phyloP scores from a whole-genome alignment of 2,888 invertebrate genomes.

The Terebella lapidaria region DNA sequence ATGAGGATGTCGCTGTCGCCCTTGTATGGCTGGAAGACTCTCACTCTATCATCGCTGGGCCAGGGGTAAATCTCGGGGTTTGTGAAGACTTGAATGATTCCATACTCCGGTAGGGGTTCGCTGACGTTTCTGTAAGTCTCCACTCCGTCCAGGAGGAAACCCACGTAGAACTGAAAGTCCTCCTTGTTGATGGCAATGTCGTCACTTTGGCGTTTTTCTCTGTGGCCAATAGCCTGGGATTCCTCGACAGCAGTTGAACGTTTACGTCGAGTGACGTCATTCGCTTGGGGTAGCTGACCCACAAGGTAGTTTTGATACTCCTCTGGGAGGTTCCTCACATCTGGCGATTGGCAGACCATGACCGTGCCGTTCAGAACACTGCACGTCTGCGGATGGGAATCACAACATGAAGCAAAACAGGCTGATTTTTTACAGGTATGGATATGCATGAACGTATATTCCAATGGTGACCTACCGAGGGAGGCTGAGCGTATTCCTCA shows the following conservation, averaged over 20 bases:
- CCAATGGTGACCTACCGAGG: neutral
- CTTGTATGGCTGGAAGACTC: neutral
- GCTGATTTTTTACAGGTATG: neutral
- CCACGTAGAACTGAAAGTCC: constrained; percentile 1
- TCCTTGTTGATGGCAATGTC: neutral
- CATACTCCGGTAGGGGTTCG: neutral
- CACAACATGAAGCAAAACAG: neutral
- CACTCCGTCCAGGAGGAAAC: constrained; percentile 2
- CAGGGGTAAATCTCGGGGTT: neutral
- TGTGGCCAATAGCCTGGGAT: neutral
- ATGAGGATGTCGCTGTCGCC: neutral
- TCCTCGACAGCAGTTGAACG: too few species aligned
- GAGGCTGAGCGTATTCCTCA: neutral
- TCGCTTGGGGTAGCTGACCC: too few species aligned
- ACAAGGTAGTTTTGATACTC: neutral
- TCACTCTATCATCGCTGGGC: neutral
- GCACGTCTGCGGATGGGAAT: neutral
- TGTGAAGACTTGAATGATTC: neutral
- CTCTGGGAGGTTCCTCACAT: neutral
- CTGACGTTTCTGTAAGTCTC: neutral
- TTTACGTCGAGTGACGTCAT: neutral
- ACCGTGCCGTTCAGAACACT: neutral
- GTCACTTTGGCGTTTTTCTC: neutral
- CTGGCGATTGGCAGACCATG: neutral
- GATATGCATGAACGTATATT: neutral